Conservation (phyloP, 2,888 invertebrate species). For the Carpatolechia fugitivella region DNA sequence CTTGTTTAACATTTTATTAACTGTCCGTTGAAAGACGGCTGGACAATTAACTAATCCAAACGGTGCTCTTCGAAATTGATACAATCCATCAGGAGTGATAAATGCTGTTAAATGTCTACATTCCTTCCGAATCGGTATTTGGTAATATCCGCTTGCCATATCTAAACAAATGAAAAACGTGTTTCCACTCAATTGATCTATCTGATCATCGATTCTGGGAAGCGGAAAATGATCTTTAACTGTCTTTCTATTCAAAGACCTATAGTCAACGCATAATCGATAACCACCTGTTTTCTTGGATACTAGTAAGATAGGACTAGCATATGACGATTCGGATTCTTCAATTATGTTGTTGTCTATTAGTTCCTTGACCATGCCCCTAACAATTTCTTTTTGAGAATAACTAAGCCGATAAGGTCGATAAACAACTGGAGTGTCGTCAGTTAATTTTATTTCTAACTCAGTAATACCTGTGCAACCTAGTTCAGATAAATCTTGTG, state of each 20-base stretch:
- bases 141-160: too few species aligned
- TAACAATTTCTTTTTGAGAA: conserved; percentile 23
- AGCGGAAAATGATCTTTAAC: conserved; percentile 19
- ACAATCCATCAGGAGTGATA: too few species aligned
- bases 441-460: conserved; percentile 23
- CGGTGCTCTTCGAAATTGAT: too few species aligned
- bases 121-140: too few species aligned
- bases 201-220: conserved; percentile 19
- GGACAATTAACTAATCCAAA: too few species aligned
- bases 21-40: too few species aligned
- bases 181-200: conserved; percentile 21
- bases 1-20: too few species aligned
- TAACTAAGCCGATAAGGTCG: conserved; percentile 26
- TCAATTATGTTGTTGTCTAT: conserved; percentile 11
- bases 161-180: too few species aligned
- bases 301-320: conserved; percentile 19
- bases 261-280: conserved; percentile 17
- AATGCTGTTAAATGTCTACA: too few species aligned
- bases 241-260: conserved; percentile 20
- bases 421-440: conserved; percentile 23
- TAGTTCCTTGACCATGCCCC: conserved; percentile 18
- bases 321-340: conserved; percentile 17
- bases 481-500: conserved; percentile 14
- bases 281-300: conserved; percentile 12
- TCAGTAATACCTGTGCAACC: conserved; percentile 23